Conservation (phyloP, 2,888 invertebrate species). For the Neoascia interrupta region DNA sequence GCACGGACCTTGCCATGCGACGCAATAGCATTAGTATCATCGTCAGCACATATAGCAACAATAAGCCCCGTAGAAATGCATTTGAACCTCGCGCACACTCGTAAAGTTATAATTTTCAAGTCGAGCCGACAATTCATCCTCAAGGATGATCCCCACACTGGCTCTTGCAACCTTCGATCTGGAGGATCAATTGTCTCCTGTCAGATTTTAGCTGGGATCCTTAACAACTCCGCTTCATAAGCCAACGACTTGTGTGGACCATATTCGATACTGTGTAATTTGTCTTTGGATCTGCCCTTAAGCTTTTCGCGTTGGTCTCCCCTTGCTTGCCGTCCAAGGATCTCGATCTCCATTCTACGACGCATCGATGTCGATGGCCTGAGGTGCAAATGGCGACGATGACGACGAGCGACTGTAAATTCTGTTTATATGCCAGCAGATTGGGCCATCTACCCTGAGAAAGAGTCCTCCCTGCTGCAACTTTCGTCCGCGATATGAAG, state of each 20-base stretch:
- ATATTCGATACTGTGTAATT: slow-evolving; percentile 52
- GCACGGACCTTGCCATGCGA: not conserved
- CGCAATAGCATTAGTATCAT: slow-evolving; percentile 22
- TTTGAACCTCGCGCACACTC: slow-evolving; percentile 46
- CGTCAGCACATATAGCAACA: slow-evolving; percentile 1
- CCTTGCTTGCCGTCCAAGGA: not conserved
- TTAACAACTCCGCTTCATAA: slow-evolving; percentile 31
- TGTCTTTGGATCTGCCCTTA: slow-evolving; percentile 61
- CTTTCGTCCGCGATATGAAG: slow-evolving; percentile 60
- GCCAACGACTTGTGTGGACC: slow-evolving; percentile 16
- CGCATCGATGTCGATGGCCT: slow-evolving; percentile 46
- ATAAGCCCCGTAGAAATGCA: slow-evolving; percentile 19
- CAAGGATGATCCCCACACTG: slow-evolving; percentile 40
- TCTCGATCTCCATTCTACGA: slow-evolving; percentile 28
- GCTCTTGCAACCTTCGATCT: slow-evolving; percentile 29
- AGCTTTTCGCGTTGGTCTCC: slow-evolving; percentile 41
- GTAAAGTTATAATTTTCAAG: slow-evolving; percentile 52
- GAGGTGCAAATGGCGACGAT: slow-evolving; percentile 63
- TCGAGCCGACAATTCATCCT: slow-evolving; percentile 54
- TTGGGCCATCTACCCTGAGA: slow-evolving; percentile 58
- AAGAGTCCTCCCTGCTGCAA: slow-evolving; percentile 57
- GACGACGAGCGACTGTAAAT: slow-evolving; percentile 35
- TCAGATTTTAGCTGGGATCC: slow-evolving; percentile 47
- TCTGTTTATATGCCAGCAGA: slow-evolving; percentile 27
- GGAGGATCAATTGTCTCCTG: slow-evolving; percentile 57